These are phyloP conservation scores for Stichodactyla helianthus DNA, from an alignment of 64 coral and sea anemone species.

Conservation along the genomic window DNA sequence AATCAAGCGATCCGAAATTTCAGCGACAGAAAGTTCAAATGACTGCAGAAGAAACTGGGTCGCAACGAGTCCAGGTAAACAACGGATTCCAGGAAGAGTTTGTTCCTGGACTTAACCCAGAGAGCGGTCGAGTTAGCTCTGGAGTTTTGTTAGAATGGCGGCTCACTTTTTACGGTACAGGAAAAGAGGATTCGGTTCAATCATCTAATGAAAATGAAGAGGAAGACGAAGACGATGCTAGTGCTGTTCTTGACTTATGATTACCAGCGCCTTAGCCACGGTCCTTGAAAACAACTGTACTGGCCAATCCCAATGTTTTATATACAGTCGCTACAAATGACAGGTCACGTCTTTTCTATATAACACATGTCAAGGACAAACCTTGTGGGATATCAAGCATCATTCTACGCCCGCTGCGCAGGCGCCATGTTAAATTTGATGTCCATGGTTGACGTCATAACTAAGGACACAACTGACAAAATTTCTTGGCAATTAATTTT, in stretches of 20 bases:
- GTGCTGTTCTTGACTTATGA: slow-evolving; percentile 8
- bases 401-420: background rate
- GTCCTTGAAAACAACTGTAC: background rate
- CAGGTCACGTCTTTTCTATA: background rate
- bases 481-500: background rate
- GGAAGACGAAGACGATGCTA: background rate
- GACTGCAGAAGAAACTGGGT: slow-evolving; percentile 91
- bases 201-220: background rate
- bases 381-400: slow-evolving; percentile 4
- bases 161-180: slow-evolving; percentile 88
- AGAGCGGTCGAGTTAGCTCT: slow-evolving; percentile 85
- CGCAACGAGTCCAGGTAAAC: slow-evolving; percentile 96
- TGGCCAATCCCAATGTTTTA: too few species aligned
- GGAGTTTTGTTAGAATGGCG: slow-evolving; percentile 91
- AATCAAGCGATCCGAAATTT: slow-evolving; percentile 56
- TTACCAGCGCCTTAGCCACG: background rate
- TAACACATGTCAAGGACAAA: background rate
- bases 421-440: background rate
- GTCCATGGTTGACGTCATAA: background rate
- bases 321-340: background rate
- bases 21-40: slow-evolving; percentile 82
- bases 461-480: background rate
- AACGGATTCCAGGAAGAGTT: slow-evolving; percentile 97
- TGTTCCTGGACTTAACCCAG: slow-evolving; percentile 91
- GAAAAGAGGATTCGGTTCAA: slow-evolving; percentile 20